phyloP scores from a whole-genome alignment of 2,888 invertebrate genomes.

The Plebejus anna region DNA sequence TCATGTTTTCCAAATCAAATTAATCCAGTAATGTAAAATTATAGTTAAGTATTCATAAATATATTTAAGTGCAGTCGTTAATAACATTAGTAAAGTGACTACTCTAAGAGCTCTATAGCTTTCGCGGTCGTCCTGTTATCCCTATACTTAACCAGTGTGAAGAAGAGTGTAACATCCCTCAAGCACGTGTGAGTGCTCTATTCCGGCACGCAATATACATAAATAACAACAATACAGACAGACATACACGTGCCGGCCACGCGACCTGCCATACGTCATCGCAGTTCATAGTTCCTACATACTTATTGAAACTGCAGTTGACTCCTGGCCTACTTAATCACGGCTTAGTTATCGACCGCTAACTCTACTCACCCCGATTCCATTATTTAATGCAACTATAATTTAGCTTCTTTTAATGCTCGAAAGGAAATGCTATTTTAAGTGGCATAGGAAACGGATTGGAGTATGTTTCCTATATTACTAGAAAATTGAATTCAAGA shows the following conservation, averaged over 20 bases:
- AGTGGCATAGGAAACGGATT: too few species aligned
- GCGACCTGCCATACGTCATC: constrained; percentile 62
- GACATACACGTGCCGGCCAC: constrained; percentile 53
- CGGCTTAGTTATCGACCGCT: background rate
- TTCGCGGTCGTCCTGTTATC: background rate
- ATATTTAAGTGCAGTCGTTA: background rate
- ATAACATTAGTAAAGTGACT: background rate
- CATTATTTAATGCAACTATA: background rate
- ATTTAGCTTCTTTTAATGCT: too few species aligned
- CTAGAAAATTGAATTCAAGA: too few species aligned
- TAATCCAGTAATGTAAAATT: too few species aligned
- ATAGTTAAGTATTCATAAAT: too few species aligned
- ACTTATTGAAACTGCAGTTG: constrained; percentile 47
- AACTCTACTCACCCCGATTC: background rate
- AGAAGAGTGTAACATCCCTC: constrained; percentile 22
- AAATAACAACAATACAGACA: constrained; percentile 61
- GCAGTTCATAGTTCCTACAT: constrained; percentile 50
- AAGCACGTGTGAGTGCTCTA: constrained; percentile 54
- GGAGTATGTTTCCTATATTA: too few species aligned
- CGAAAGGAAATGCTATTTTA: too few species aligned
- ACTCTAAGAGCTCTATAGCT: background rate
- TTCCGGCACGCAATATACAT: constrained; percentile 63
- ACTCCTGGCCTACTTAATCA: constrained; percentile 21
- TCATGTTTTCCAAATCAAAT: too few species aligned
- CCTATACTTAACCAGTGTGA: constrained; percentile 2